Evolutionary conservation across 2,888 invertebrate genomes (phyloP).

Genomic region (Argyresthia albistria): DNA sequence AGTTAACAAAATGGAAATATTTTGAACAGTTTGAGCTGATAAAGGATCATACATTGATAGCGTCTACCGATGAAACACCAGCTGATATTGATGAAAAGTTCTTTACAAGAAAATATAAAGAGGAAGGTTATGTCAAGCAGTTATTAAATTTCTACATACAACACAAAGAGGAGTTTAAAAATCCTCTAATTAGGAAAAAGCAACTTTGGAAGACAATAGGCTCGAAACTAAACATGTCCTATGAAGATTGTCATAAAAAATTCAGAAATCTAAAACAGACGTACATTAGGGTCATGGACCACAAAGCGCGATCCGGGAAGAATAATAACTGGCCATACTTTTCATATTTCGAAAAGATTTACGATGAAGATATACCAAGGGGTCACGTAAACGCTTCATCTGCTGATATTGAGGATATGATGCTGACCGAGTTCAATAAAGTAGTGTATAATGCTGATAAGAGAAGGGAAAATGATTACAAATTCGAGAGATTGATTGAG

Average conservation of each 20-base stretch:
- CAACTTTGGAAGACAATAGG: constrained; percentile 42
- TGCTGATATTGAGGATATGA: constrained; percentile 22
- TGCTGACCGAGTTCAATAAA: constrained; percentile 32
- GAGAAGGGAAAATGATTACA: constrained; percentile 30
- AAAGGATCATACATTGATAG: constrained; percentile 14
- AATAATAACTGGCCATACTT: constrained; percentile 51
- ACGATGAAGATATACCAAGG: constrained; percentile 14
- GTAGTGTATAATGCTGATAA: constrained; percentile 26
- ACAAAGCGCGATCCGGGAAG: constrained; percentile 21
- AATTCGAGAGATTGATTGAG: constrained; percentile 41
- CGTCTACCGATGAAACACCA: too few species aligned
- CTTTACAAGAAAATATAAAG: constrained; percentile 6
- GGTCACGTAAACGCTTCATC: constrained; percentile 1
- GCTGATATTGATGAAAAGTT: not conserved
- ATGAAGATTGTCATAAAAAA: constrained; percentile 55
- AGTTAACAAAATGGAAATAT: constrained; percentile 44
- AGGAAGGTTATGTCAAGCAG: constrained; percentile 44
- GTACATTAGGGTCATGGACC: constrained; percentile 33
- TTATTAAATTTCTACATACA: constrained; percentile 48
- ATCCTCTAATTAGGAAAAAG: constrained; percentile 48
- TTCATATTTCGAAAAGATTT: constrained; percentile 50
- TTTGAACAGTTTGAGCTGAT: constrained; percentile 52
- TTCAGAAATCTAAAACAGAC: constrained; percentile 60
- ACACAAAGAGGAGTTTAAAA: constrained; percentile 45
- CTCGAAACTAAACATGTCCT: constrained; percentile 35